Conservation (phyloP, 92 coral and sea anemone species). For the Epizoanthus scotinus region DNA sequence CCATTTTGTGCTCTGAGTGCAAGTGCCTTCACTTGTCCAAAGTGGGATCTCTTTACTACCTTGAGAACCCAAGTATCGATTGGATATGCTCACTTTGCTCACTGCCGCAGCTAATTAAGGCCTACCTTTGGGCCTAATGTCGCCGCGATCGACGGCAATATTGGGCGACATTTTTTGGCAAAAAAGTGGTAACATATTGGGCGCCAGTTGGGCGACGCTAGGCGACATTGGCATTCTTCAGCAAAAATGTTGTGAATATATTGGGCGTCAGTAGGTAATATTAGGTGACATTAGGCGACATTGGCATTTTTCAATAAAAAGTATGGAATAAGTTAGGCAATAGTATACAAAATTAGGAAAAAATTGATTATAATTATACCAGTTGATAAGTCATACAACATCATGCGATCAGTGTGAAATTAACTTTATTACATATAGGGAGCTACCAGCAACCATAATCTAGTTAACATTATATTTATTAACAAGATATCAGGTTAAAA, state of each 20-base stretch:
- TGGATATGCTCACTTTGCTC: conserved; percentile 23
- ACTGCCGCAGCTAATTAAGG: conserved; percentile 39
- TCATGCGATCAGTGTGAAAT: not conserved
- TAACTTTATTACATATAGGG: not conserved
- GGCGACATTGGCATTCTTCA: not conserved
- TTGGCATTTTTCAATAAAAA: conserved; percentile 2
- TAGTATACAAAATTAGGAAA: not conserved
- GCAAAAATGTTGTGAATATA: not conserved
- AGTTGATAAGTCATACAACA: no score
- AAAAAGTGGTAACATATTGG: conserved; percentile 8
- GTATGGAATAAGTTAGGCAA: not conserved
- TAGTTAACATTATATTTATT: not conserved
- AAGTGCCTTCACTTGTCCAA: conserved; percentile 43
- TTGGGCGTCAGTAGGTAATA: not conserved
- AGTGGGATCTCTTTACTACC: not conserved
- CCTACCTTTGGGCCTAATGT: no score
- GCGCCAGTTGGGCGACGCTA: not conserved
- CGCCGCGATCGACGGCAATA: not conserved
- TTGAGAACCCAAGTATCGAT: conserved; percentile 2
- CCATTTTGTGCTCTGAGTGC: conserved; percentile 49
- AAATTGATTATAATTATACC: no score
- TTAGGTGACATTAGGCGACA: conserved; percentile 16
- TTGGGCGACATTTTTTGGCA: not conserved
- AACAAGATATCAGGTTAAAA: not conserved
- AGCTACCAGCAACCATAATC: not conserved